These are phyloP conservation scores for Kryptolebias marmoratus DNA, from an alignment of 2,113 vertebrate species.

Conservation along the genomic window DNA sequence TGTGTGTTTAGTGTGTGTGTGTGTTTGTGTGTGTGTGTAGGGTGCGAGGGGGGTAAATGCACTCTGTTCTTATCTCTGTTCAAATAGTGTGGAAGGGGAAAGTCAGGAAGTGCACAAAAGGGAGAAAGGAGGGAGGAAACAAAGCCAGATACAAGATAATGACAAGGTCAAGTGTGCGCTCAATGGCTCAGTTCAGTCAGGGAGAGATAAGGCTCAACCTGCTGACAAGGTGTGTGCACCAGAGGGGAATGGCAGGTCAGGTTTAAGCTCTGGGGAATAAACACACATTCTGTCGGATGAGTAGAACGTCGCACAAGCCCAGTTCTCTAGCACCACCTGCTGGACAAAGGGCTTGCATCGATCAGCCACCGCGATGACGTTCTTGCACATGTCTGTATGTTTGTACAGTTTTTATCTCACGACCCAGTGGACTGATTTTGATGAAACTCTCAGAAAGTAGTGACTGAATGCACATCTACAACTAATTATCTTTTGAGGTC, in stretches of 20 bases:
- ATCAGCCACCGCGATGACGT: too few species aligned
- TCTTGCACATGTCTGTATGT: too few species aligned
- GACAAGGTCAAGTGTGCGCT: conserved; percentile 78
- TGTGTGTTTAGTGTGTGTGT: conserved; percentile 13
- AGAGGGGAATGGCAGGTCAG: conserved; percentile 65
- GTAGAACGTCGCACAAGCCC: not conserved
- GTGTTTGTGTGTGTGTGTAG: conserved; percentile 3
- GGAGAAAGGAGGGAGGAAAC: conserved; percentile 66
- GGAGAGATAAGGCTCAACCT: conserved; percentile 66
- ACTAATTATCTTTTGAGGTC: too few species aligned
- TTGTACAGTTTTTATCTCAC: too few species aligned
- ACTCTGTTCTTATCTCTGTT: conserved; percentile 73
- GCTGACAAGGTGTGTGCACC: conserved; percentile 72
- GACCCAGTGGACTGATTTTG: too few species aligned
- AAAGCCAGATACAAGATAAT: conserved; percentile 76
- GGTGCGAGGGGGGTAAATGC: conserved; percentile 44
- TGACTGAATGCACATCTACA: too few species aligned
- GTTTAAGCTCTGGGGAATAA: conserved; percentile 35
- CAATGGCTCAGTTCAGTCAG: conserved; percentile 70
- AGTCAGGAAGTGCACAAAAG: conserved; percentile 68
- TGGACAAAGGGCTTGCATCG: conserved; percentile 29
- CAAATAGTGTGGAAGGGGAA: conserved; percentile 70
- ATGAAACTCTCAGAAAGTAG: too few species aligned
- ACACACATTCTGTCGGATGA: too few species aligned
- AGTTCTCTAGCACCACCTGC: conserved; percentile 56